Evolutionary conservation across 2,888 invertebrate species (phyloP).

Genomic region (Crocallis elinguaria): DNA sequence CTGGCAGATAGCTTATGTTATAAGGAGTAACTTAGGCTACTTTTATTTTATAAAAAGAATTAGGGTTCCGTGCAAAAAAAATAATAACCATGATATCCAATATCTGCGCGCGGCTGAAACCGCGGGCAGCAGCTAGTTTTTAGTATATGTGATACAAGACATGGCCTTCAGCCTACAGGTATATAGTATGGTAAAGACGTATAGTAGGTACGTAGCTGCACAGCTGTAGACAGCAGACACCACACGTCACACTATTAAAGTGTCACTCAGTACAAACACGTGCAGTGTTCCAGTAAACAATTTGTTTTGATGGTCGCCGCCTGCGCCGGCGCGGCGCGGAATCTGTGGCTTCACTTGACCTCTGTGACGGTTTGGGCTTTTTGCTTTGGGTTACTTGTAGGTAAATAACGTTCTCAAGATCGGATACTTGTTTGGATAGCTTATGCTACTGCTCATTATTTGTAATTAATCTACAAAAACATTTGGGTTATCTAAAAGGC

Average conservation of each 20-base stretch:
- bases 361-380: constrained; percentile 22
- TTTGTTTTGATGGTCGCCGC: constrained; percentile 54
- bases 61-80: no score
- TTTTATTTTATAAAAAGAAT: no score
- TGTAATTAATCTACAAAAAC: no score
- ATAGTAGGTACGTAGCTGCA: not conserved
- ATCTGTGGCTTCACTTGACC: constrained; percentile 33
- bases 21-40: no score
- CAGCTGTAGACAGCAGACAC: constrained; percentile 28
- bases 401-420: constrained; percentile 9
- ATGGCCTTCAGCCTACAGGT: not conserved
- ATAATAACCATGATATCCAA: no score
- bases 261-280: constrained; percentile 58
- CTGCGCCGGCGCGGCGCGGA: constrained; percentile 5
- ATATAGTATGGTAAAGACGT: not conserved
- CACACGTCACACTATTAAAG: constrained; percentile 27
- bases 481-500: no score
- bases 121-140: no score
- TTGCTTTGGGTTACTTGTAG: constrained; percentile 2
- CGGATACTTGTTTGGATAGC: not conserved
- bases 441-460: not conserved
- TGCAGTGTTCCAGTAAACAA: constrained; percentile 66
- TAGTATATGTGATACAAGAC: no score
- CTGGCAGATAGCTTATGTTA: no score
- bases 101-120: no score